Evolutionary conservation across 2,797 vertebrate species (phyloP).

Genomic region (Sylvia borin): DNA sequence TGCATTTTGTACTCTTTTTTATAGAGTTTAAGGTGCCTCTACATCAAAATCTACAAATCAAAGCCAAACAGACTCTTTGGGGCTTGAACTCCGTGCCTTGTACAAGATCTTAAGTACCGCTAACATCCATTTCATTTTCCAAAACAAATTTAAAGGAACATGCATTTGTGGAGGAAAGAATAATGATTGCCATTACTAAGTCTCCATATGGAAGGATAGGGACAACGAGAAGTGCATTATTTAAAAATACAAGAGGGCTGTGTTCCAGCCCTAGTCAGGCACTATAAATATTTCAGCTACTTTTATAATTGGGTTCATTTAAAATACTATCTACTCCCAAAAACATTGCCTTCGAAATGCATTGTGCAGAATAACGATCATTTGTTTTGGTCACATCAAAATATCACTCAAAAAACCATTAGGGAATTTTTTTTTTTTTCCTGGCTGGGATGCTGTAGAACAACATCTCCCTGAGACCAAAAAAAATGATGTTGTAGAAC

Average conservation of each 20-base stretch:
- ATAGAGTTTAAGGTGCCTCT: neutral
- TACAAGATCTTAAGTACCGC: neutral
- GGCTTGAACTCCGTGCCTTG: neutral
- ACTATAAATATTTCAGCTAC: conserved; percentile 33
- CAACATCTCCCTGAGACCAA: neutral
- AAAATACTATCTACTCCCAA: conserved; percentile 16
- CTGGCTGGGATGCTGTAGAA: neutral
- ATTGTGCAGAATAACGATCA: neutral
- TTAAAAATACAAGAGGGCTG: neutral
- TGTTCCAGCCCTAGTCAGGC: neutral
- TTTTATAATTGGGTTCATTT: conserved; percentile 39
- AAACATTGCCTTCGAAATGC: neutral
- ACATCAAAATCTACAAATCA: neutral
- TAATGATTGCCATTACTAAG: neutral
- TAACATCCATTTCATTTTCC: neutral
- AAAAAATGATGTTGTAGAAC: neutral
- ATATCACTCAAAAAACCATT: conserved; percentile 5
- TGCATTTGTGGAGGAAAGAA: neutral
- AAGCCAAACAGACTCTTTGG: neutral
- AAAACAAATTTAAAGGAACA: neutral
- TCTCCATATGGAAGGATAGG: neutral
- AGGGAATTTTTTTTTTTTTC: neutral
- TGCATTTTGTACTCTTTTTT: neutral
- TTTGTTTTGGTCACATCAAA: conserved; percentile 50
- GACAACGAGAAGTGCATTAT: neutral